A percentile compares a stretch with the other conserved stretches of the same genome.
These are phyloP conservation scores for Lepidostoma basale DNA, from an alignment of 1,140 invertebrate species.

Conservation along the genomic window DNA sequence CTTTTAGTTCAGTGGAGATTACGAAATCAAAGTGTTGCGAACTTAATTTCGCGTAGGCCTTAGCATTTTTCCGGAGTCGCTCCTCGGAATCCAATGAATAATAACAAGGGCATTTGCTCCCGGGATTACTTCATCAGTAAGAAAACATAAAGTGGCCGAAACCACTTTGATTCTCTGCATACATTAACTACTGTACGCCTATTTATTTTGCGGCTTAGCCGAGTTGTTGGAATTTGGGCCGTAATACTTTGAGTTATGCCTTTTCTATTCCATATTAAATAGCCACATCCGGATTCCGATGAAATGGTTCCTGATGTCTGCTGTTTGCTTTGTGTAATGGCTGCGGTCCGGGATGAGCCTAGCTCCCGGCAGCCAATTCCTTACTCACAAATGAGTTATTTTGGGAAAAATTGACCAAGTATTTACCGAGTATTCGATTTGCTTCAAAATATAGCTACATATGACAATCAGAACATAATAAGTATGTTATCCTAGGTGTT, in stretches of 20 bases:
- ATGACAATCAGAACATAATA: no score
- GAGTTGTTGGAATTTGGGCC: constrained; percentile 21
- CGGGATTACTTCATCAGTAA: constrained; percentile 38
- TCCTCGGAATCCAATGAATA: constrained; percentile 32
- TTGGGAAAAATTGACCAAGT: no score
- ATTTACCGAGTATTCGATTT: no score
- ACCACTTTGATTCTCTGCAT: constrained; percentile 31
- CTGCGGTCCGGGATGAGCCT: no score
- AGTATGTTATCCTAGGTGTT: no score
- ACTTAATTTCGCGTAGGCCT: constrained; percentile 20
- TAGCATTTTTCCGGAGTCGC: constrained; percentile 17
- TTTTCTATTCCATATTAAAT: constrained; percentile 24
- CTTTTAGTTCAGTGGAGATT: constrained; percentile 26
- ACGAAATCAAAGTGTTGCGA: constrained; percentile 31
- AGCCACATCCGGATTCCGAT: constrained; percentile 11
- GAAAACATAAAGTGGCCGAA: constrained; percentile 34
- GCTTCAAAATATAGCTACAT: no score
- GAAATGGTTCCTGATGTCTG: neutral
- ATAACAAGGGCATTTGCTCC: constrained; percentile 33
- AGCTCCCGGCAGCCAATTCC: no score
- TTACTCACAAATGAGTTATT: no score
- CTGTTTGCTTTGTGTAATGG: no score
- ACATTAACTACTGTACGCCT: constrained; percentile 23
- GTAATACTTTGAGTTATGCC: constrained; percentile 26
- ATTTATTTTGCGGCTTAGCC: constrained; percentile 29